These are phyloP conservation scores for Megaptera novaeangliae DNA, from an alignment of 2,113 vertebrate genomes.

Conservation along the genomic window DNA sequence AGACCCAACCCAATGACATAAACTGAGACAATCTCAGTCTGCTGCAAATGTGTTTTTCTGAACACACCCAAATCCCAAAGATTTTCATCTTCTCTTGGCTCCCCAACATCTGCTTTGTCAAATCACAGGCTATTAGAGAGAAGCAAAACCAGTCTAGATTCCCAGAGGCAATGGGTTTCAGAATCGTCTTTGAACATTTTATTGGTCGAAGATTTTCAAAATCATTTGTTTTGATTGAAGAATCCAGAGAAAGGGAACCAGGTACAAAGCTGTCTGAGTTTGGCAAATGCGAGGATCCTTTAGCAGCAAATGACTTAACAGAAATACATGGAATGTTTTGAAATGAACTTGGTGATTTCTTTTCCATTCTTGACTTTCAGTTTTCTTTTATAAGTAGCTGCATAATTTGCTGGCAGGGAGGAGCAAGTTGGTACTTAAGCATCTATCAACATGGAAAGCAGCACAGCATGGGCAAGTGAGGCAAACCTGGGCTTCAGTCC, in stretches of 20 bases:
- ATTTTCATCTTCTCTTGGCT: not conserved
- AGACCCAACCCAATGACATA: constrained; percentile 60
- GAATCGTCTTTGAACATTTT: not conserved
- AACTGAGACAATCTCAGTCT: constrained; percentile 38
- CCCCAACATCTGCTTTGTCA: not conserved
- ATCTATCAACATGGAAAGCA: not conserved
- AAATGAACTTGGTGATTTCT: not conserved
- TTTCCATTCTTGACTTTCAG: not conserved
- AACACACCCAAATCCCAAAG: constrained; percentile 49
- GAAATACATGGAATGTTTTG: not conserved
- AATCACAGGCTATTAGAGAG: not conserved
- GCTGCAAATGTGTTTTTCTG: constrained; percentile 53
- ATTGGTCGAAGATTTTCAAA: not conserved
- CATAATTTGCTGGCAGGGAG: not conserved
- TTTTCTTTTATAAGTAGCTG: not conserved
- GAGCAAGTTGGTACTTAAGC: no score
- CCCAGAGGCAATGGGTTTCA: not conserved
- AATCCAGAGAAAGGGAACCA: not conserved
- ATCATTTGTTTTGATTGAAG: not conserved
- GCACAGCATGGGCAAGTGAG: not conserved
- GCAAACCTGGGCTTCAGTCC: not conserved
- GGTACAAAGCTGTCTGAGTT: not conserved
- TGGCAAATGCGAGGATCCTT: not conserved
- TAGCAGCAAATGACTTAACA: not conserved
- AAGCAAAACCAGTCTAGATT: not conserved